Conservation (phyloP, 2,888 invertebrate genomes). For the Himalopsyche kuldschensis region DNA sequence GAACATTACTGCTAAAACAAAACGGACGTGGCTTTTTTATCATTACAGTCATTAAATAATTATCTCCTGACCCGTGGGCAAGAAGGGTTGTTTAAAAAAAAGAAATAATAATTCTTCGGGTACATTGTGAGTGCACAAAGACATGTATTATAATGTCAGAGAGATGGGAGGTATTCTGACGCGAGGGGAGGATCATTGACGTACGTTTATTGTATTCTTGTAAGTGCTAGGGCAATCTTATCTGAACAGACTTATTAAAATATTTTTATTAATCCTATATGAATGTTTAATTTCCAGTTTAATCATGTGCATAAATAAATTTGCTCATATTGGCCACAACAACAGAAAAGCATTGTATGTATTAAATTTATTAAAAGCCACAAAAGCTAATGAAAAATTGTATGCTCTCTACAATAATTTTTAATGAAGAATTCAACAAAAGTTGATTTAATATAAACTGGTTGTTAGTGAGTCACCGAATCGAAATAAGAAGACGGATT, state of each 20-base stretch:
- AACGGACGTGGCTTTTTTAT: not conserved
- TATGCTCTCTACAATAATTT: too few species aligned
- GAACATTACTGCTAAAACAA: not conserved
- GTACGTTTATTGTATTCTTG: not conserved
- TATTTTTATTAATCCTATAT: too few species aligned
- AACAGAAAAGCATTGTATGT: too few species aligned
- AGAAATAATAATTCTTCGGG: not conserved
- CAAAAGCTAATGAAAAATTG: too few species aligned
- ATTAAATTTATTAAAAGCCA: too few species aligned
- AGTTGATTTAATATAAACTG: too few species aligned
- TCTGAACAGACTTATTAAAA: not conserved
- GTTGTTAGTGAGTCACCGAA: too few species aligned
- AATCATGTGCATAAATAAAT: too few species aligned
- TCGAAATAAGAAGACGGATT: too few species aligned
- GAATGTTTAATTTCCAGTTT: too few species aligned
- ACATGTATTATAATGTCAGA: not conserved
- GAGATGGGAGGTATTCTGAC: not conserved
- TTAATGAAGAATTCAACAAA: too few species aligned
- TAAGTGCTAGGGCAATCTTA: not conserved
- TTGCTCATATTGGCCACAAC: too few species aligned
- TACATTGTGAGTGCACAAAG: not conserved
- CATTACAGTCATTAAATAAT: not conserved
- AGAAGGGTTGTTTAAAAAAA: not conserved
- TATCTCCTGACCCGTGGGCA: not conserved
- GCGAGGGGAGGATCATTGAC: not conserved